Evolutionary conservation across 2,113 vertebrate species (phyloP).

Genomic region (Caranx melampygus): DNA sequence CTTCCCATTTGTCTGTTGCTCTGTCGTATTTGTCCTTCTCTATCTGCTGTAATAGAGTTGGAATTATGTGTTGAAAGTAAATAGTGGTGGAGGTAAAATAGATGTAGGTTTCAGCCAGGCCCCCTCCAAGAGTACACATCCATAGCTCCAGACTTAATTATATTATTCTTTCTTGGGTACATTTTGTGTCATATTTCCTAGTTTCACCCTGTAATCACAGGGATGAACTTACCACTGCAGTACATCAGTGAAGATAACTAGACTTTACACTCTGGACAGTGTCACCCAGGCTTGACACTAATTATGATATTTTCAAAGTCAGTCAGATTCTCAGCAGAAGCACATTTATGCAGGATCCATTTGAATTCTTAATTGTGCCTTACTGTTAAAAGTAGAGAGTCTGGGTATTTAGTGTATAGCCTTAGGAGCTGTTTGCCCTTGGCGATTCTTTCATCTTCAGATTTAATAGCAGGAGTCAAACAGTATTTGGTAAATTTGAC

Average conservation of each 20-base stretch:
- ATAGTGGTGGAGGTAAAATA: slow-evolving; percentile 46
- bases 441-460: slow-evolving; percentile 73
- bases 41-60: slow-evolving; percentile 59
- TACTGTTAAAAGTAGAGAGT: slow-evolving; percentile 54
- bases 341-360: slow-evolving; percentile 54
- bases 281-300: slow-evolving; percentile 58
- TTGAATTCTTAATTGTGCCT: slow-evolving; percentile 70
- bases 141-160: slow-evolving; percentile 32
- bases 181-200: slow-evolving; percentile 22
- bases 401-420: slow-evolving; percentile 58
- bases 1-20: slow-evolving; percentile 45
- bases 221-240: slow-evolving; percentile 32
- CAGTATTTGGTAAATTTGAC: slow-evolving; percentile 76
- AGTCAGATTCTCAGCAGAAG: slow-evolving; percentile 50
- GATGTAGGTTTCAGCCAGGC: slow-evolving; percentile 24
- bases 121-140: slow-evolving; percentile 14
- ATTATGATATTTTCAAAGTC: slow-evolving; percentile 74
- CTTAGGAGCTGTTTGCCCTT: slow-evolving; percentile 73
- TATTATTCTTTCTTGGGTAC: slow-evolving; percentile 10
- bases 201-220: slow-evolving; percentile 37
- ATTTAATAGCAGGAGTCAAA: slow-evolving; percentile 73
- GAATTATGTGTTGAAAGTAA: slow-evolving; percentile 60
- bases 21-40: slow-evolving; percentile 65
- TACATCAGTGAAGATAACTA: slow-evolving; percentile 30
- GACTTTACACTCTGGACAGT: slow-evolving; percentile 58